These are phyloP conservation scores for Pseudocheirus occidentalis DNA, from an alignment of 2,797 vertebrate genomes.

Conservation along the genomic window DNA sequence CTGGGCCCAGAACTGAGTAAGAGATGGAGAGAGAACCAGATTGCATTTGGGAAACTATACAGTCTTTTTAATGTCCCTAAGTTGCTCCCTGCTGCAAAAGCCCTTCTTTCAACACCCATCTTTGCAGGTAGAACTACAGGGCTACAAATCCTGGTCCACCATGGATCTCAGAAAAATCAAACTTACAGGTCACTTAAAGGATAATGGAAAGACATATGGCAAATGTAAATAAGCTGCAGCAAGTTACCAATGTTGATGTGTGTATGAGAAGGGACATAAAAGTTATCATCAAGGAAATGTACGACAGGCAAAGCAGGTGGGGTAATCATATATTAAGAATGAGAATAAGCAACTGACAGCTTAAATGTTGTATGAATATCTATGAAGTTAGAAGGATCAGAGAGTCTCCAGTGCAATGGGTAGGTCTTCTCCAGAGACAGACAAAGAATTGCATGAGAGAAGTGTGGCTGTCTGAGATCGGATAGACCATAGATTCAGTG, in stretches of 20 bases:
- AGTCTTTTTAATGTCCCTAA: neutral
- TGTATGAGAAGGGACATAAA: neutral
- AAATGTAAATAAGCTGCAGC: neutral
- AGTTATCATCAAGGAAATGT: neutral
- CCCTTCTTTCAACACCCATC: neutral
- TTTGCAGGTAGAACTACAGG: neutral
- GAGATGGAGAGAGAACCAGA: neutral
- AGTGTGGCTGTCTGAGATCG: neutral
- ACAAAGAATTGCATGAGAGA: neutral
- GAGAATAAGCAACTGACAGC: neutral
- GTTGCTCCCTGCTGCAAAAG: neutral
- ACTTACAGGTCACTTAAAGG: neutral
- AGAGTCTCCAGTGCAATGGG: neutral
- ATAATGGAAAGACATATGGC: neutral
- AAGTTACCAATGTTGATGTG: neutral
- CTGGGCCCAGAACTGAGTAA: neutral
- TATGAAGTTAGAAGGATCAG: neutral
- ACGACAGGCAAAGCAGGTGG: neutral
- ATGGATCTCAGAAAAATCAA: neutral
- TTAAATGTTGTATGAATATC: neutral
- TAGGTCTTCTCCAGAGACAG: neutral
- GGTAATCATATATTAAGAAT: neutral
- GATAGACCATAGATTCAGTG: neutral
- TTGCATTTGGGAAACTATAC: neutral
- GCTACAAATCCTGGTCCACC: neutral